phyloP scores from a whole-genome alignment of 1,140 invertebrate species.

The Macrotrachela quadricornifera region DNA sequence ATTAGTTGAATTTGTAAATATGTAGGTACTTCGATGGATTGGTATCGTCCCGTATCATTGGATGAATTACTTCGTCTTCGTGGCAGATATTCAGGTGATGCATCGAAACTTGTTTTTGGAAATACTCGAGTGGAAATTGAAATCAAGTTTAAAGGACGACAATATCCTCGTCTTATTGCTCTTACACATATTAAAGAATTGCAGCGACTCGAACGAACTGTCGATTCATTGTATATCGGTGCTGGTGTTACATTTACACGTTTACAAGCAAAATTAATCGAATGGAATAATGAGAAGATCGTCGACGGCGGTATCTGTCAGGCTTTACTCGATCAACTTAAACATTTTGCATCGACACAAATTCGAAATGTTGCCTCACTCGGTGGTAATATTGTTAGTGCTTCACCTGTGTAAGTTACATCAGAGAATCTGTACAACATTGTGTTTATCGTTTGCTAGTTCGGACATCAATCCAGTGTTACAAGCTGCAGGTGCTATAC shows the following conservation, averaged over 20 bases:
- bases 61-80: too few relatives aligned
- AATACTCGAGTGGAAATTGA: conserved; percentile 82
- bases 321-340: conserved; percentile 57
- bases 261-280: too few relatives aligned
- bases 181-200: conserved; percentile 34
- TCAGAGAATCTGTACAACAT: too few relatives aligned
- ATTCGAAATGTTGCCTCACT: conserved; percentile 60
- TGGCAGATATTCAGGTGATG: conserved; percentile 33
- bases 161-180: conserved; percentile 58
- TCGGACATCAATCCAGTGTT: conserved; percentile 82
- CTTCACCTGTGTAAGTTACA: conserved; percentile 50
- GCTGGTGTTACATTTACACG: too few relatives aligned
- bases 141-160: conserved; percentile 62
- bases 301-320: too few relatives aligned
- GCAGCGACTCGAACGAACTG: too few relatives aligned
- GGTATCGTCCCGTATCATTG: too few relatives aligned
- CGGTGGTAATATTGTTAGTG: conserved; percentile 77
- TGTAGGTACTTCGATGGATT: too few relatives aligned
- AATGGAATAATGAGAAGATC: too few relatives aligned
- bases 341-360: conserved; percentile 82
- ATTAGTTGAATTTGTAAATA: too few relatives aligned
- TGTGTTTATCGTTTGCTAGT: not conserved
- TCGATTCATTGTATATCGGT: too few relatives aligned
- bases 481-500: conserved; percentile 46
- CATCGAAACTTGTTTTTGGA: conserved; percentile 69